A percentile compares a stretch with the other conserved stretches of the same genome.
phyloP scores from a whole-genome alignment of 1,140 invertebrate species.

The Bactericera cockerelli region DNA sequence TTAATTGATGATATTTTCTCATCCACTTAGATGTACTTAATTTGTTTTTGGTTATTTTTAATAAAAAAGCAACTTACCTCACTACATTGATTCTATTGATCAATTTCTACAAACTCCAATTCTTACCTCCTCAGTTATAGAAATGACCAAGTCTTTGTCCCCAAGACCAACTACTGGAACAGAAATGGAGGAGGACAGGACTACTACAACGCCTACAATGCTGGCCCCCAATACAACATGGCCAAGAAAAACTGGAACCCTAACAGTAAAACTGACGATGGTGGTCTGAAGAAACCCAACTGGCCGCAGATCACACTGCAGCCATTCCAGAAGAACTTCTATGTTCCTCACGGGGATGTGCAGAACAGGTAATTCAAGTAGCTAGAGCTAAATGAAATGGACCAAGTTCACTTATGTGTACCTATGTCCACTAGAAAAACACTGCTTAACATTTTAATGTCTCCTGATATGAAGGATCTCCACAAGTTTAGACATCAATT shows the following conservation, averaged over 20 bases:
- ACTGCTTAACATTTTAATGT: too few relatives aligned
- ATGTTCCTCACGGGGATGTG: constrained; percentile 65
- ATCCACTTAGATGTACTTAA: too few relatives aligned
- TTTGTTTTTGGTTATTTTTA: too few relatives aligned
- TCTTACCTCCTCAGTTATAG: not conserved
- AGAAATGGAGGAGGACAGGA: not conserved
- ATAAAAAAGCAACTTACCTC: too few relatives aligned
- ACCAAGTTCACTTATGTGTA: too few relatives aligned
- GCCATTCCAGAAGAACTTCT: constrained; percentile 84
- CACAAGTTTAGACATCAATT: too few relatives aligned
- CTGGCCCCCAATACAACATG: not conserved
- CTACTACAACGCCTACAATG: not conserved
- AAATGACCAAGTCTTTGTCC: constrained; percentile 6
- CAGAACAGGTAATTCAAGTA: constrained; percentile 34
- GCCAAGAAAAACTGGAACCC: constrained; percentile 11
- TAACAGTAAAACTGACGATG: constrained; percentile 33
- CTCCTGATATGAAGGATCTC: too few relatives aligned
- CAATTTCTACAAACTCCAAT: too few relatives aligned
- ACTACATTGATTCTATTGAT: too few relatives aligned
- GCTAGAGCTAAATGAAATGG: too few relatives aligned
- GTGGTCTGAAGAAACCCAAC: constrained; percentile 60
- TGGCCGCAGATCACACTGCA: constrained; percentile 62
- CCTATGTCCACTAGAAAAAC: too few relatives aligned
- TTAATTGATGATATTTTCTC: too few relatives aligned
- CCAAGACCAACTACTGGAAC: not conserved